Conservation (phyloP, 2,113 vertebrate genomes). For the Psittacula cyanocephala region DNA sequence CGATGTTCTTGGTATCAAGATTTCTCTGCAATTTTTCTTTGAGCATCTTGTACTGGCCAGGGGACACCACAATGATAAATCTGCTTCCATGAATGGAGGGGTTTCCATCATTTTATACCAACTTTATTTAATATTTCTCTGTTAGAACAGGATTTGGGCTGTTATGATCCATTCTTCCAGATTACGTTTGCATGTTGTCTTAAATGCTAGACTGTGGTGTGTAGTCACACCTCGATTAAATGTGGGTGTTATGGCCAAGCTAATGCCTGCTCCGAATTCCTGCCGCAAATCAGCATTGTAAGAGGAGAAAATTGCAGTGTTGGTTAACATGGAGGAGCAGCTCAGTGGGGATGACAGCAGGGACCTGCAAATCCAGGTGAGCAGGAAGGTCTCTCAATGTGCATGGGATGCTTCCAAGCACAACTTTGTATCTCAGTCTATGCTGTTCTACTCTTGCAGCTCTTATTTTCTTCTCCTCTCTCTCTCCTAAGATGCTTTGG, state of each 20-base stretch:
- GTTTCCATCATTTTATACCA: not conserved
- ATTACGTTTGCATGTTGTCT: not conserved
- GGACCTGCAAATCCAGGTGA: not conserved
- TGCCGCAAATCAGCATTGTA: not conserved
- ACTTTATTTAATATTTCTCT: not conserved
- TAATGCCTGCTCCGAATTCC: not conserved
- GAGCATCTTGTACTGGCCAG: not conserved
- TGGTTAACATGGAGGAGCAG: not conserved
- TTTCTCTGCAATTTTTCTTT: not conserved
- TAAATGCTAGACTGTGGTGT: fast-evolving
- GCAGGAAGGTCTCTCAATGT: not conserved
- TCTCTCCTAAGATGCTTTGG: not conserved
- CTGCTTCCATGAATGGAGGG: not conserved
- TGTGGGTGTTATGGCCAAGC: not conserved
- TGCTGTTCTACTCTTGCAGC: not conserved
- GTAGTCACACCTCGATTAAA: not conserved
- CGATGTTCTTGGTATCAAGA: not conserved
- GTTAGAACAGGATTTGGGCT: not conserved
- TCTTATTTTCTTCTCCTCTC: not conserved
- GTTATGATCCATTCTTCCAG: not conserved
- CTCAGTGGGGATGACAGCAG: not conserved
- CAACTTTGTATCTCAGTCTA: not conserved
- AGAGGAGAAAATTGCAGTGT: not conserved
- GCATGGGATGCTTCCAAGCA: not conserved
- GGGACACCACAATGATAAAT: not conserved